Conservation (phyloP, 2,113 vertebrate genomes). For the Quiscalus mexicanus region DNA sequence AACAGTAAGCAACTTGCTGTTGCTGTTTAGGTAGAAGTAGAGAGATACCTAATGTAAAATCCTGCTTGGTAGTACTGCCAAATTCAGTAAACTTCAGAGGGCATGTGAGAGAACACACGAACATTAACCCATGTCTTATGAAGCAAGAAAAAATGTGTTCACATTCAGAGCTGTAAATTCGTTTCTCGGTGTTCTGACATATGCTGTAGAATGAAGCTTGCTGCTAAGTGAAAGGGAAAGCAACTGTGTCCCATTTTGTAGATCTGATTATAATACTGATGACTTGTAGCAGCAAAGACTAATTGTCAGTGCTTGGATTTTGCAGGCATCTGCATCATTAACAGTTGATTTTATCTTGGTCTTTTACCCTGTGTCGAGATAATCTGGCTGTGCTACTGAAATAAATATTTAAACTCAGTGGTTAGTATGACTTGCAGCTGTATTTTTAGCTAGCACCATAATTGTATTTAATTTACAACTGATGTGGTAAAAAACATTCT, state of each 20-base stretch:
- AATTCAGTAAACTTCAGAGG: background rate
- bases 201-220: background rate
- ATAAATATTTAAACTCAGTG: background rate
- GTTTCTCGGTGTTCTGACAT: background rate
- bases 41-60: background rate
- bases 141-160: background rate
- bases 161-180: background rate
- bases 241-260: background rate
- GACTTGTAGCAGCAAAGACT: background rate
- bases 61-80: background rate
- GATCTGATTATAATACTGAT: background rate
- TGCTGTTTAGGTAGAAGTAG: background rate
- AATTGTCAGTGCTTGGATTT: background rate
- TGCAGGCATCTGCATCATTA: background rate
- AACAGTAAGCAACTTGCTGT: background rate
- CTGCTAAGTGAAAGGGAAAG: background rate
- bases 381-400: background rate
- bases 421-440: background rate
- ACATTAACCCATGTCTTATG: background rate
- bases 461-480: background rate
- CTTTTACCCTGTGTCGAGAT: background rate
- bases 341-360: background rate
- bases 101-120: background rate
- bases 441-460: background rate
- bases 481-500: background rate